These are phyloP conservation scores for Cotesia vestalis DNA, from an alignment of 1,140 invertebrate species.

Conservation along the genomic window DNA sequence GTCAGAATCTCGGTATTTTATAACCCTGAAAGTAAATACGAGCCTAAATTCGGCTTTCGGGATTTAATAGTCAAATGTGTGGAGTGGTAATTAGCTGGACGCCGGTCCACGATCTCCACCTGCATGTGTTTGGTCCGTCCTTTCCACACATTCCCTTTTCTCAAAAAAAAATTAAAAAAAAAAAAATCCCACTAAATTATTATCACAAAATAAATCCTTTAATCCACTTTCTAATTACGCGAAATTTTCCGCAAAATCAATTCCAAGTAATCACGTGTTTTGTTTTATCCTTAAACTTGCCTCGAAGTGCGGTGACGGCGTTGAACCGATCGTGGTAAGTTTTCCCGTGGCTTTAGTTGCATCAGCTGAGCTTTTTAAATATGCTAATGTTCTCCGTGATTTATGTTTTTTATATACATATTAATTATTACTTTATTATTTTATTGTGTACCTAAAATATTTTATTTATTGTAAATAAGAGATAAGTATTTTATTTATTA, in stretches of 20 bases:
- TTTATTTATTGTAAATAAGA: conserved; percentile 1
- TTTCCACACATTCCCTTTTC: too few species aligned
- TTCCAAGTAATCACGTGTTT: conserved; percentile 65
- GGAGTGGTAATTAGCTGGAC: not conserved
- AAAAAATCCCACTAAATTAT: too few species aligned
- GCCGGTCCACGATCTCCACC: not conserved
- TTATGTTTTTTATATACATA: not conserved
- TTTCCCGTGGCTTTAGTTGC: conserved; percentile 48
- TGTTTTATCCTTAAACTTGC: conserved; percentile 65
- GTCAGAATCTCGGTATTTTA: conserved; percentile 51
- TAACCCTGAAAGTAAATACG: conserved; percentile 1
- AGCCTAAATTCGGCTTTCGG: not conserved
- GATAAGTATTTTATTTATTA: conserved; percentile 21
- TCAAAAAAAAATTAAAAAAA: too few species aligned
- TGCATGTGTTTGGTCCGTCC: conserved; percentile 5
- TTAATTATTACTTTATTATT: conserved; percentile 23
- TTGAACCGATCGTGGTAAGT: conserved; percentile 96
- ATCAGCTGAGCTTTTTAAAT: conserved; percentile 15
- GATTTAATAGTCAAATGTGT: conserved; percentile 34
- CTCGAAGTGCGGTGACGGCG: conserved; percentile 87
- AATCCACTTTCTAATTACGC: not conserved
- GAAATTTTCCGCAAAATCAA: not conserved
- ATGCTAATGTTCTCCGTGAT: not conserved
- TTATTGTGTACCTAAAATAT: not conserved
- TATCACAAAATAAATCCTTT: not conserved